These are phyloP conservation scores for Anoncus sp. DNA, from an alignment of 2,888 invertebrate genomes.

Conservation along the genomic window DNA sequence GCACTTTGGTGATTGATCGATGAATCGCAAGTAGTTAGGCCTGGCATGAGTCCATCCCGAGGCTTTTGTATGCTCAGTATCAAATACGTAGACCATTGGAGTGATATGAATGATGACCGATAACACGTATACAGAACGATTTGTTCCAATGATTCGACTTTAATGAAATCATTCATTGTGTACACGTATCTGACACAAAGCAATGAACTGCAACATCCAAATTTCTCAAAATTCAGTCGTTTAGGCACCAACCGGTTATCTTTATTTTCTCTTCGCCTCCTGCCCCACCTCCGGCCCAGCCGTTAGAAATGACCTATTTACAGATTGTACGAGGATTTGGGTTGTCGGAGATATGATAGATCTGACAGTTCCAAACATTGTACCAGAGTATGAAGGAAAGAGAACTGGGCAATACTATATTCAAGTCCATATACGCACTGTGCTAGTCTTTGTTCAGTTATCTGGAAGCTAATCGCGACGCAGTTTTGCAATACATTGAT, in stretches of 20 bases:
- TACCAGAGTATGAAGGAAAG: not conserved
- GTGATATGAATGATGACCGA: not conserved
- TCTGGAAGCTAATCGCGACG: not conserved
- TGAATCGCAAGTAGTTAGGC: conserved; percentile 48
- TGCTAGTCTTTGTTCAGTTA: not conserved
- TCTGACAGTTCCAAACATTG: too few species aligned
- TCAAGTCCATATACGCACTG: conserved; percentile 1
- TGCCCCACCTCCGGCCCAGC: too few species aligned
- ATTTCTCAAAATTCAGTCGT: not conserved
- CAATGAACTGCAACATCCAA: not conserved
- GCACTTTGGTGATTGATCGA: conserved; percentile 75
- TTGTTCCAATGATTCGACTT: not conserved
- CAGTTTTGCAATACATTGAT: not conserved
- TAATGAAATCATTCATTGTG: not conserved
- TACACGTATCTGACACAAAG: not conserved
- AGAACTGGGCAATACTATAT: not conserved
- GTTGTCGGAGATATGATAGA: too few species aligned
- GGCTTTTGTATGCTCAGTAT: not conserved
- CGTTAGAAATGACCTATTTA: not conserved
- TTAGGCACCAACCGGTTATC: not conserved
- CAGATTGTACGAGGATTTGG: too few species aligned
- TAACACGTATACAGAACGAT: not conserved
- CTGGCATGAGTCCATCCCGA: not conserved
- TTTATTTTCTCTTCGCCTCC: not conserved
- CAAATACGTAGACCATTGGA: too few species aligned